These are phyloP conservation scores for Pachydiplax longipennis DNA, from an alignment of 2,888 invertebrate genomes.

Conservation along the genomic window DNA sequence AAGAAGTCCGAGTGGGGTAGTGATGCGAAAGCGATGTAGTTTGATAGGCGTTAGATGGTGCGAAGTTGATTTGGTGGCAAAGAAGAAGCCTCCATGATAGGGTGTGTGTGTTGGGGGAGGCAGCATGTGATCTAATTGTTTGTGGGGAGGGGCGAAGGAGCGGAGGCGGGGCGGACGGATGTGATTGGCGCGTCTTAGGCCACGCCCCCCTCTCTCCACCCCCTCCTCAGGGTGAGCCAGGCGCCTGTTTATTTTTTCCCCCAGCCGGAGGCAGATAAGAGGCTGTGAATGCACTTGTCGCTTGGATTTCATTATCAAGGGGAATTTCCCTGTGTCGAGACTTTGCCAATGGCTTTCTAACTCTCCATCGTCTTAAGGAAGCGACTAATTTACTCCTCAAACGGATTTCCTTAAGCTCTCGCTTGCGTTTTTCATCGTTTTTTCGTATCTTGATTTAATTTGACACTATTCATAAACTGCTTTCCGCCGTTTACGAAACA, in stretches of 20 bases:
- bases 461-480: too few relatives aligned
- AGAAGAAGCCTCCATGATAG: neutral
- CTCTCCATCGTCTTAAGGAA: too few relatives aligned
- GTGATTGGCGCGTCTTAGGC: conserved; percentile 18
- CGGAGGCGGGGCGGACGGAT: conserved; percentile 57
- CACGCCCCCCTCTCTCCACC: conserved; percentile 15
- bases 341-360: neutral
- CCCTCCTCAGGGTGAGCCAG: conserved; percentile 45
- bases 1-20: neutral
- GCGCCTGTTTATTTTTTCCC: conserved; percentile 42
- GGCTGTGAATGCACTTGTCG: neutral
- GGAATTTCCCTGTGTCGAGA: neutral
- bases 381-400: too few relatives aligned
- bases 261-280: neutral
- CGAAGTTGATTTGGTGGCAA: neutral
- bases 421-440: too few relatives aligned
- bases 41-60: neutral
- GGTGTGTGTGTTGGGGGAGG: neutral
- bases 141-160: conserved; percentile 50
- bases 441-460: too few relatives aligned
- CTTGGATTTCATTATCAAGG: neutral
- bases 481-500: too few relatives aligned
- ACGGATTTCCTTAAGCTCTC: too few relatives aligned
- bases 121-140: conserved; percentile 12
- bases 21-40: neutral